Conservation (phyloP, 1,140 invertebrate genomes). For the Drosophila bocki region DNA sequence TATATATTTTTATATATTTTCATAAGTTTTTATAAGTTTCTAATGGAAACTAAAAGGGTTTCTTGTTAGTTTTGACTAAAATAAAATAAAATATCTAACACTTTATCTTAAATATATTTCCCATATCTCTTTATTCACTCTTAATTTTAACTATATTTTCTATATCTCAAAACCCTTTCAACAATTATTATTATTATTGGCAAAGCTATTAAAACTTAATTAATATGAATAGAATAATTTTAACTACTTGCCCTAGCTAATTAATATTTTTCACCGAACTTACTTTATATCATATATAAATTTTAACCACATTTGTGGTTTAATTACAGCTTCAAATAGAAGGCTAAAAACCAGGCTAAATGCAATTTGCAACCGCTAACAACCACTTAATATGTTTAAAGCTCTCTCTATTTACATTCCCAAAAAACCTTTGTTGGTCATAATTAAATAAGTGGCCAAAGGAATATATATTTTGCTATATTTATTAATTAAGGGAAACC, state of each 20-base stretch:
- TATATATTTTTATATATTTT: no score
- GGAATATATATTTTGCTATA: slow-evolving; percentile 10
- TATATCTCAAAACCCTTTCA: not conserved
- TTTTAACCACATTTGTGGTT: slow-evolving; percentile 11
- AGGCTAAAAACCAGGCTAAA: not conserved
- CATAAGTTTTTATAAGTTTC: no score
- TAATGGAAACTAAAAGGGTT: no score
- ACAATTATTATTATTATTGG: not conserved
- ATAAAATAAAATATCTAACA: no score
- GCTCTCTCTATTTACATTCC: not conserved
- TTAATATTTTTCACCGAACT: not conserved
- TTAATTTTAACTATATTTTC: no score
- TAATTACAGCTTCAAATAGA: not conserved
- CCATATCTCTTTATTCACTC: no score
- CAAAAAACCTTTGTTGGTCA: slow-evolving; percentile 11
- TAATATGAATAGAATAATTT: not conserved
- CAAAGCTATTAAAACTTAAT: not conserved
- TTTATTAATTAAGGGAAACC: slow-evolving; percentile 17
- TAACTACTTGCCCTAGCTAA: not conserved
- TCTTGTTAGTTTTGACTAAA: not conserved
- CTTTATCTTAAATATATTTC: no score
- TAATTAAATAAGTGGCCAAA: slow-evolving; percentile 28
- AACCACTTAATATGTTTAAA: slow-evolving; percentile 17
- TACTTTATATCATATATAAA: not conserved
- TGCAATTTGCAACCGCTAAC: slow-evolving; percentile 7